Conservation (phyloP, 2,888 invertebrate genomes). For the Rambutsinella grinnellia region DNA sequence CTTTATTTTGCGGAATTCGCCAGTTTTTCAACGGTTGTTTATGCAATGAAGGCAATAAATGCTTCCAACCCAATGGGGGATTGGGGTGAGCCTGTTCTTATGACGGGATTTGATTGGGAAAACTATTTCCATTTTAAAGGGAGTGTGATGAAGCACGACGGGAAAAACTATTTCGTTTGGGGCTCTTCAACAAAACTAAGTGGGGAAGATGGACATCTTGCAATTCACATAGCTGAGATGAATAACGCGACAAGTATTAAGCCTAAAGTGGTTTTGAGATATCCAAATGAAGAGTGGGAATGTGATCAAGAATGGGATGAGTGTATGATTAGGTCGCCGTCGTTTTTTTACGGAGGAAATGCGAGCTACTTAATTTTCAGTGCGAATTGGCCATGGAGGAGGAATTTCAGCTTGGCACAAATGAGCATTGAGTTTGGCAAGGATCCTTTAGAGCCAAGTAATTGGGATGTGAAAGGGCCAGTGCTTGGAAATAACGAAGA, state of each 20-base stretch:
- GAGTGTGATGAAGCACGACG: constrained; percentile 37
- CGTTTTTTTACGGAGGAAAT: constrained; percentile 49
- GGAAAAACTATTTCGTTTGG: constrained; percentile 43
- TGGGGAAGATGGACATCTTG: constrained; percentile 1
- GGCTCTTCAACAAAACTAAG: background rate
- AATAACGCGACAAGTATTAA: constrained; percentile 5
- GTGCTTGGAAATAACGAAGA: constrained; percentile 50
- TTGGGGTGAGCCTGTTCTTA: constrained; percentile 20
- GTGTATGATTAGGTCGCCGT: constrained; percentile 46
- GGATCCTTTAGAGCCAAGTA: constrained; percentile 39
- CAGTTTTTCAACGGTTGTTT: constrained; percentile 18
- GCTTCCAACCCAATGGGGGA: constrained; percentile 37
- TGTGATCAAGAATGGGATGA: constrained; percentile 37
- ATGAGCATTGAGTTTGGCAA: constrained; percentile 42
- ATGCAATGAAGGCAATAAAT: constrained; percentile 47
- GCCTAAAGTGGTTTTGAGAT: constrained; percentile 18
- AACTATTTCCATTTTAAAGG: constrained; percentile 46
- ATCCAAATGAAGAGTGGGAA: constrained; percentile 40
- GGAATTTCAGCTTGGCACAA: constrained; percentile 45
- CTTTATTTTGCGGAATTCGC: constrained; percentile 45
- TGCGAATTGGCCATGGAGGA: constrained; percentile 43
- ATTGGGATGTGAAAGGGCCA: constrained; percentile 34
- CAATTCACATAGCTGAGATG: constrained; percentile 48
- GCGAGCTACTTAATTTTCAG: constrained; percentile 52
- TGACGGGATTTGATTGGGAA: constrained; percentile 41